A percentile compares a stretch with the other conserved stretches of the same genome.
phyloP scores from a whole-genome alignment of 1,140 invertebrate species.

The Nymphalis io region DNA sequence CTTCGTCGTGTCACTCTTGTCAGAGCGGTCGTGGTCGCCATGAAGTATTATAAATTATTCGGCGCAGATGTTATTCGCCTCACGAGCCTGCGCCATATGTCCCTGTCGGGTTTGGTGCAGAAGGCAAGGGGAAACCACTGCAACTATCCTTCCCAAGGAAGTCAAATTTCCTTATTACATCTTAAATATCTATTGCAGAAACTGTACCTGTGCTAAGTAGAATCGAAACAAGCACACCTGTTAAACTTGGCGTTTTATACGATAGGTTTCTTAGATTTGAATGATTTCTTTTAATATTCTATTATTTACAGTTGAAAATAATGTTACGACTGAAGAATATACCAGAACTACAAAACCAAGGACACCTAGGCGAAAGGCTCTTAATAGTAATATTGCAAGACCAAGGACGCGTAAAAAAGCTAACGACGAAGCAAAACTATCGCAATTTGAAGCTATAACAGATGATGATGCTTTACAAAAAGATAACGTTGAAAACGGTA shows the following conservation, averaged over 20 bases:
- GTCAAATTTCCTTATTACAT: too few species aligned
- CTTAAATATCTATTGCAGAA: slow-evolving; percentile 3
- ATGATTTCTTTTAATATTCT: not conserved
- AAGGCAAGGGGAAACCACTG: too few species aligned
- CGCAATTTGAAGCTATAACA: not conserved
- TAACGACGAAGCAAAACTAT: not conserved
- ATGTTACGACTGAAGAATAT: not conserved
- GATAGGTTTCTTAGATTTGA: not conserved
- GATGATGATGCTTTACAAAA: not conserved
- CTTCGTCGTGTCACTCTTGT: too few species aligned
- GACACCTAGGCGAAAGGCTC: not conserved
- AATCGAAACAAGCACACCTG: not conserved
- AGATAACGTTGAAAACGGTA: slow-evolving; percentile 8
- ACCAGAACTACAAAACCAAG: not conserved
- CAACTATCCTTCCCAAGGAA: too few species aligned
- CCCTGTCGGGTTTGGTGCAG: too few species aligned
- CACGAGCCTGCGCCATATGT: too few species aligned
- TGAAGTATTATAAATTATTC: too few species aligned
- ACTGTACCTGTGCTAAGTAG: too few species aligned
- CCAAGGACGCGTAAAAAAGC: slow-evolving; percentile 14
- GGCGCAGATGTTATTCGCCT: too few species aligned
- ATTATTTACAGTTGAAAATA: slow-evolving; percentile 13
- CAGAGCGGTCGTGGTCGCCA: too few species aligned
- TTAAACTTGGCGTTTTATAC: not conserved
- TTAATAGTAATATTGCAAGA: slow-evolving; percentile 14